phyloP scores from a whole-genome alignment of 2,888 invertebrate genomes.

The Iphiclides podalirius region DNA sequence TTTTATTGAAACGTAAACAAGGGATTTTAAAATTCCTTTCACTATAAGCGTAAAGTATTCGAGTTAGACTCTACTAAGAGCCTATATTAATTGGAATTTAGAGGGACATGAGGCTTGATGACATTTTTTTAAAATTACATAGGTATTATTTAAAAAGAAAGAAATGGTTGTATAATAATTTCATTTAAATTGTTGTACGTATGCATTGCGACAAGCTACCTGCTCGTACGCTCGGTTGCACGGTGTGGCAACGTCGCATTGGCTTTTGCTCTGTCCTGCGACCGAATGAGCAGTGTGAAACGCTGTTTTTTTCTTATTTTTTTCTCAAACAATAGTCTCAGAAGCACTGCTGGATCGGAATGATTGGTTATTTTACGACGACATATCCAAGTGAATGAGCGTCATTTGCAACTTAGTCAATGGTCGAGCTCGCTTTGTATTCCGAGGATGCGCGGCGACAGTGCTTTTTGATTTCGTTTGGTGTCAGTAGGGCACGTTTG shows the following conservation, averaged over 20 bases:
- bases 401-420: constrained; percentile 33
- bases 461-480: constrained; percentile 62
- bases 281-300: constrained; percentile 59
- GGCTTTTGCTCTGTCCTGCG: constrained; percentile 68
- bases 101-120: constrained; percentile 63
- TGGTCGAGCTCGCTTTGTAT: constrained; percentile 48
- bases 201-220: constrained; percentile 60
- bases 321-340: constrained; percentile 43
- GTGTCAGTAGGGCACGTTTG: constrained; percentile 68
- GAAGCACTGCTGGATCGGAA: constrained; percentile 29
- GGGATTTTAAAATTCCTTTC: background rate
- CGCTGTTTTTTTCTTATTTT: constrained; percentile 50
- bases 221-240: constrained; percentile 65
- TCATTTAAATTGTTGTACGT: constrained; percentile 51
- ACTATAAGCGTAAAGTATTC: constrained; percentile 29
- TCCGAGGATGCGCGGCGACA: constrained; percentile 38
- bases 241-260: constrained; percentile 76
- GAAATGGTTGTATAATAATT: constrained; percentile 69
- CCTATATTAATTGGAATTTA: constrained; percentile 31
- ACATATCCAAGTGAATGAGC: constrained; percentile 43
- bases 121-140: constrained; percentile 39
- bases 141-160: constrained; percentile 52
- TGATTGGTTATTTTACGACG: constrained; percentile 8
- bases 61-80: constrained; percentile 56
- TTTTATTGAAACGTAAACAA: constrained; percentile 15